Evolutionary conservation across 2,888 invertebrate species (phyloP), one percentile per base, ranked within the genome.

Genomic region (Spilarctia lutea): DNA sequence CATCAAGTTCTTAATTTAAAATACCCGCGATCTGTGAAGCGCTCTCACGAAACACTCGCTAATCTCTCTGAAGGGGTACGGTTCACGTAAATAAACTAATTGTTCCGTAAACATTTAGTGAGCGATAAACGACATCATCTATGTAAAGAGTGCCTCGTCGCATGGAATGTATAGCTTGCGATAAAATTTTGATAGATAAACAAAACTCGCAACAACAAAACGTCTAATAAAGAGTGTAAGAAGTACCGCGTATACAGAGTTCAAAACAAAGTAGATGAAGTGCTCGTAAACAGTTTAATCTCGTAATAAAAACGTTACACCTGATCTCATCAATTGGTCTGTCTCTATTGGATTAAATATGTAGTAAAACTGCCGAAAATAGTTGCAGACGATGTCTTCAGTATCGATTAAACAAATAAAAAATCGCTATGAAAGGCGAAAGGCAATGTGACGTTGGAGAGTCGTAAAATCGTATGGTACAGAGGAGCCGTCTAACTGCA

Each of bases 401-500:
- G 92, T 91, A 95, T 96, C 94, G 95, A 95, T 96, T 95, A 95
- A 95, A 96, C 95, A 94, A 95, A 95, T 95, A 94, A 94, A 95
- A 94, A 94, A 88, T 95, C 92, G 94, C 94, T 91, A 92, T 93
- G 92, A 93, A 94, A 94, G 93, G 93, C 94, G 91, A 93, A 94
- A 93, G 93, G 93, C 93, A 91, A 92, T 90, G 92, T 94, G 94
- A 94, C 92, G 93, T 90, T 89, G 89, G 91, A 91, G 90, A 90
- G 90, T 95, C 95, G 92, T 96, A 95, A 96, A 96, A 95, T 87
- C 91, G 94, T 94, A 95, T 93, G 92, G 95, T 93, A 93, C 91
- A 95, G 94, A 95, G 94, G 88, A 93, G 93, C 95, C 94, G 95
- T 88, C 94, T 92, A 91, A 91, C 93, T 91, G 91, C 91, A 92